These are phyloP conservation scores for Heliothis virescens DNA, from an alignment of 1,140 invertebrate genomes.

Conservation along the genomic window DNA sequence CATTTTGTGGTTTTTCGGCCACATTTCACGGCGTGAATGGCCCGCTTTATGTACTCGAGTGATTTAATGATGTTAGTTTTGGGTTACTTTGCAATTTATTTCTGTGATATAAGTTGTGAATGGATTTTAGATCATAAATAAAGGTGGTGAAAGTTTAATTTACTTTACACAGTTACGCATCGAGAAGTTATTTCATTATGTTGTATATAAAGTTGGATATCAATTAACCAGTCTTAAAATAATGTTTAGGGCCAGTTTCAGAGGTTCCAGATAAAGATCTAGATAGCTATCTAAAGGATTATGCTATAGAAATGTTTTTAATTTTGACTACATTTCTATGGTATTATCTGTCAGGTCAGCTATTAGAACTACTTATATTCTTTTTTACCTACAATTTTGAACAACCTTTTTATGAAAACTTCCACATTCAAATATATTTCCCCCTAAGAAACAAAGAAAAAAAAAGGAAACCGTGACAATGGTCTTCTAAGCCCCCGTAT, in stretches of 20 bases:
- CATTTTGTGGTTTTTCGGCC: slow-evolving; percentile 44
- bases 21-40: slow-evolving; percentile 40
- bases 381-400: too few species aligned
- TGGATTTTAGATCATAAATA: neutral
- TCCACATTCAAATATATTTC: neutral
- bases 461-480: neutral
- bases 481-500: neutral
- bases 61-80: slow-evolving; percentile 40
- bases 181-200: too few species aligned
- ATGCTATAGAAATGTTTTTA: too few species aligned
- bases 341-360: too few species aligned
- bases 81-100: neutral
- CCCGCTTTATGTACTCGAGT: slow-evolving; percentile 42
- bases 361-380: too few species aligned
- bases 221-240: too few species aligned
- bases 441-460: neutral
- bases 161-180: neutral
- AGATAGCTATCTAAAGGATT: too few species aligned
- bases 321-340: too few species aligned
- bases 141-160: neutral
- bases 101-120: neutral
- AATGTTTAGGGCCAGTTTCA: too few species aligned
- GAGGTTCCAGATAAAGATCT: too few species aligned
- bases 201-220: too few species aligned
- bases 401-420: neutral